A percentile compares a stretch with the other conserved stretches of the same genome.
phyloP scores from a whole-genome alignment of 2,113 vertebrate genomes.

The Gallinago undulata region DNA sequence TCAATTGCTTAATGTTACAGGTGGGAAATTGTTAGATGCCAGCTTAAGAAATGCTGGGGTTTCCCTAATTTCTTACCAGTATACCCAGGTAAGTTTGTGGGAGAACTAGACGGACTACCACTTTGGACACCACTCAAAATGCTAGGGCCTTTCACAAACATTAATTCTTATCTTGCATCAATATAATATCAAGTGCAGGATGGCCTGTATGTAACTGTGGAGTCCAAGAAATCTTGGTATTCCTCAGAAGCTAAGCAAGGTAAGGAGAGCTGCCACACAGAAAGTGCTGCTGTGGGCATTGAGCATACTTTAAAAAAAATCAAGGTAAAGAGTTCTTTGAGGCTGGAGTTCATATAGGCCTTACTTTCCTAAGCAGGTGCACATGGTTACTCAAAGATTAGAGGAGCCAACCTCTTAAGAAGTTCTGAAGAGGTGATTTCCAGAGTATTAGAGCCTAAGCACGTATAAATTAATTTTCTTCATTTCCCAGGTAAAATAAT shows the following conservation, averaged over 20 bases:
- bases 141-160: background rate
- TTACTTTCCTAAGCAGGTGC: background rate
- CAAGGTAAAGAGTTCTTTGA: background rate
- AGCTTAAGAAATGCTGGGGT: background rate
- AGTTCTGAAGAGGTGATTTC: background rate
- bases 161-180: background rate
- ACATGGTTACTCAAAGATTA: background rate
- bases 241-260: background rate
- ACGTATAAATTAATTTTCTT: background rate
- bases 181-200: rapidly evolving
- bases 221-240: background rate
- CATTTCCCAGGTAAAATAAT: background rate
- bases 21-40: background rate
- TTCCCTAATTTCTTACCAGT: background rate
- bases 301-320: background rate
- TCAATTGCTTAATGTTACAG: background rate
- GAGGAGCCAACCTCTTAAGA: background rate
- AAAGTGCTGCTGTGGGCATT: background rate
- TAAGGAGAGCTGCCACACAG: background rate
- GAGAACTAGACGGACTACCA: background rate
- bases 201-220: background rate
- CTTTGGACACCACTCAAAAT: background rate
- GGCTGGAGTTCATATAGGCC: background rate
- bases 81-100: background rate
- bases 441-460: background rate